phyloP scores from a whole-genome alignment of 2,113 vertebrate species.

The Gavia stellata region DNA sequence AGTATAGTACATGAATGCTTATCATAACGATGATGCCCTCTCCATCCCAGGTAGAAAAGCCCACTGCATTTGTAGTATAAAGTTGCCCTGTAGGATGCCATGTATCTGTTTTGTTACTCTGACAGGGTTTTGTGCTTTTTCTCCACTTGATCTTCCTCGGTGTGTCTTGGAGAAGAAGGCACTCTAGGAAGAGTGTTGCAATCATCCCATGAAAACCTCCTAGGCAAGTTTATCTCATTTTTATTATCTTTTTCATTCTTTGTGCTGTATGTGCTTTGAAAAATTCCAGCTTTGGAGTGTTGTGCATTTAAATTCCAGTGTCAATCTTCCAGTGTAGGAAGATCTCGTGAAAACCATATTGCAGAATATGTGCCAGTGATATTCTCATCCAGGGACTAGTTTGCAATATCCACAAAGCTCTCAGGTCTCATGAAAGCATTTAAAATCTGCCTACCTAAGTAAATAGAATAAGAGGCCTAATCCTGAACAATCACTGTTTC shows the following conservation, averaged over 20 bases:
- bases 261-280: not conserved
- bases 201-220: rapidly evolving
- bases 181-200: not conserved
- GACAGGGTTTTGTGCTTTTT: not conserved
- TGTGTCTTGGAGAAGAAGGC: not conserved
- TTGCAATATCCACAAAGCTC: not conserved
- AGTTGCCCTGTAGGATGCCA: not conserved
- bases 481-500: not conserved
- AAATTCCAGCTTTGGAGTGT: not conserved
- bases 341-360: not conserved
- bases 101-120: not conserved
- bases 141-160: not conserved
- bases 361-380: not conserved
- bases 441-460: not conserved
- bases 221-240: not conserved
- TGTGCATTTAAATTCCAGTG: not conserved
- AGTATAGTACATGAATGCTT: not conserved
- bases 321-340: not conserved
- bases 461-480: not conserved
- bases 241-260: not conserved
- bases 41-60: not conserved
- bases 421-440: not conserved
- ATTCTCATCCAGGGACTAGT: not conserved
- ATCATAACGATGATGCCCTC: not conserved
- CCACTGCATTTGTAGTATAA: not conserved